Percentiles rank a stretch among this genome's conserved stretches.
Evolutionary conservation across 2,797 vertebrate genomes (phyloP).

Genomic region (Oryzias dopingdopingensis): DNA sequence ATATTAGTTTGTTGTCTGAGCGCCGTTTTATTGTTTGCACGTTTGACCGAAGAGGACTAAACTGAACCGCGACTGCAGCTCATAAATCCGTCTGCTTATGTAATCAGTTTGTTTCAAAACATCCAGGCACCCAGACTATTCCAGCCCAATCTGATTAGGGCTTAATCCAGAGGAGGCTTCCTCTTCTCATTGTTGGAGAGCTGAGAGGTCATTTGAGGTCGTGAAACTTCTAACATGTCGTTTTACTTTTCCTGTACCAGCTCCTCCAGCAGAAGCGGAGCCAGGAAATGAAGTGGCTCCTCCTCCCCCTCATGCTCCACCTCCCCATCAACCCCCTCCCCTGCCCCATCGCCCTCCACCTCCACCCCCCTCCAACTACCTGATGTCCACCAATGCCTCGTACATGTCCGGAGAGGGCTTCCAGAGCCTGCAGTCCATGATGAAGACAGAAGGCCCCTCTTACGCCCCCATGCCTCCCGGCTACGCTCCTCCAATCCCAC

Average conservation of each 20-base stretch:
- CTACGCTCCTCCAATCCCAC: constrained; percentile 86
- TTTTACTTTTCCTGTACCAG: constrained; percentile 41
- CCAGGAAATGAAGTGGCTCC: constrained; percentile 80
- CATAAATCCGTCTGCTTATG: constrained; percentile 42
- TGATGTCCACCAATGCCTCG: constrained; percentile 95
- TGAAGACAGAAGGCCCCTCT: constrained; percentile 92
- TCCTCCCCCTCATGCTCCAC: constrained; percentile 85
- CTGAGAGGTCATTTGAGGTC: constrained; percentile 15
- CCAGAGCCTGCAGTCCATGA: constrained; percentile 95
- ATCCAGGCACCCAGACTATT: constrained; percentile 31
- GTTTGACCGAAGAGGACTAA: constrained; percentile 13
- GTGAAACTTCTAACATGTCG: constrained; percentile 1
- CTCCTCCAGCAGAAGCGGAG: constrained; percentile 84
- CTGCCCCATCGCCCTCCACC: constrained; percentile 90
- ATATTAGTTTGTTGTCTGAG: too few relatives aligned
- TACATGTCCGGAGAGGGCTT: constrained; percentile 97
- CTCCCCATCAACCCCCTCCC: constrained; percentile 88
- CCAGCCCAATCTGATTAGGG: constrained; percentile 61
- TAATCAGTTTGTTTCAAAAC: constrained; percentile 46
- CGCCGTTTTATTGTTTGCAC: neutral
- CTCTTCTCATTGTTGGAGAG: constrained; percentile 41
- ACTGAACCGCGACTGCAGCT: constrained; percentile 32
- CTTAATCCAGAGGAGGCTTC: constrained; percentile 58
- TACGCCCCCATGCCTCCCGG: constrained; percentile 85
- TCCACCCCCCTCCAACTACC: constrained; percentile 86